Base-by-base conservation (phyloP, 1,140 invertebrate genomes). In the Laupala kohalensis region DNA sequence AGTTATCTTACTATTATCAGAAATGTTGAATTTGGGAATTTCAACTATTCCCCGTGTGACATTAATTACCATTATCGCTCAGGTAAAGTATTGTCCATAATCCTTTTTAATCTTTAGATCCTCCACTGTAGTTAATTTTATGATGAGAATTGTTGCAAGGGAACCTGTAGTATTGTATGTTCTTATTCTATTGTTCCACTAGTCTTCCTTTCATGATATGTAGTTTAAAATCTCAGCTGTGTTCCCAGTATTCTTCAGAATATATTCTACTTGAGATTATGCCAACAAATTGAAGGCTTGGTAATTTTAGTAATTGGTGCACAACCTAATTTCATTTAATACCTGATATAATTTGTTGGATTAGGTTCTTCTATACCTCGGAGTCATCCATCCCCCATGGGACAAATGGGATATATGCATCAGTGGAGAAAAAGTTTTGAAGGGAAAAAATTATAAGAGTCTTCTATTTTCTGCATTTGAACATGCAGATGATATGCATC, bases 401-500 rank as follows among this genome's bases (percentile, higher is more conserved):
- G 79, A 80, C 28, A 77, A 81, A 6, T 78, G 81, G 29, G 83
- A 86, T 69, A 84, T 87, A 29, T 90, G 89, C 75, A 82, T 90
- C 69, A 88, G 87, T 75, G 80, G 82, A 0, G 74, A 83, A 26
- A 80, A 84, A 74, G 78, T 90, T 25, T 78, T 85, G 23, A 80
- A 84, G 28, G 76, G 82, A 24, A 79, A 78, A 69, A 83, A 90
- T 72, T 90, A 85, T 80, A 76, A 78, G 24, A 80, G 87, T 15
- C 81, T 91, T 19, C 69, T 90, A 12, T 73, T 88, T 6, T 86
- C 86, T 3, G 81, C 85, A 15, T 83, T 91, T 73, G 88, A 87
- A 77, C 89, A 91, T 81, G 87, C 81, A 2, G 85, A 88, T 67
- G 89, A 90, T 74, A 87, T 88, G 84, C 89, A 91, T 80, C 81